Evolutionary conservation across 1,140 invertebrate species (phyloP), one percentile per base, ranked within the genome.

Genomic region (Brachystomella parvula): DNA sequence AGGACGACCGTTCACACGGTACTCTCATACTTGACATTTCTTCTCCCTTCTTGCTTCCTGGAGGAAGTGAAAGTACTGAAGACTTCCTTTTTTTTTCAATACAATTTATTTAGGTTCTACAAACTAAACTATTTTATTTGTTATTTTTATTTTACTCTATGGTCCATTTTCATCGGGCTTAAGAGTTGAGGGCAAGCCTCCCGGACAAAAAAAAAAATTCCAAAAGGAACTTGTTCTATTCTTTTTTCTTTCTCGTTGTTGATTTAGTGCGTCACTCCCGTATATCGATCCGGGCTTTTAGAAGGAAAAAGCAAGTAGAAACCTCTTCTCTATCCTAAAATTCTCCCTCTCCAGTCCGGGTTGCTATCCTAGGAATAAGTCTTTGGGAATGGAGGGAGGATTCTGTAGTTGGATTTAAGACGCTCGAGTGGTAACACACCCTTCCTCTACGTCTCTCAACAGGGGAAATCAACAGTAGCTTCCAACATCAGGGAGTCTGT

Each of bases 211-310:
- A 12, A 39, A 53, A 49, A 28, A 47, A 19, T 29, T 44, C 24
- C 21, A 53, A 53, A n/a, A n/a, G n/a, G 49, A 53, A 53, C 12
- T 24, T 53, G 49, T 47, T 49, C 21, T 12, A 31, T 29, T 49
- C 44, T 49, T 21, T 31, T 17, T 49, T 29, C n/a, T 53, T 3
- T 53, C 3, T 21, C 47, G 28, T n/a, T 67, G 66, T 68, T 68
- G 66, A 68, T 68, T 68, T 68, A 68, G 66, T 68, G 66, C 66
- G 66, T 68, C 66, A 68, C 53, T 68, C 66, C 44, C 56, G 15
- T 53, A 26, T 64, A 68, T 68, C 66, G 66, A 68, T 68, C 63
- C 30, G 61, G 44, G 32, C 57, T 47, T 49, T 56, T 31, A 39
- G 35, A 33, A n/a, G 56, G 47, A 58, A 60, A n/a, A n/a, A n/a